These are phyloP conservation scores for Callimorpha dominula DNA, from an alignment of 2,888 invertebrate species.

Conservation along the genomic window DNA sequence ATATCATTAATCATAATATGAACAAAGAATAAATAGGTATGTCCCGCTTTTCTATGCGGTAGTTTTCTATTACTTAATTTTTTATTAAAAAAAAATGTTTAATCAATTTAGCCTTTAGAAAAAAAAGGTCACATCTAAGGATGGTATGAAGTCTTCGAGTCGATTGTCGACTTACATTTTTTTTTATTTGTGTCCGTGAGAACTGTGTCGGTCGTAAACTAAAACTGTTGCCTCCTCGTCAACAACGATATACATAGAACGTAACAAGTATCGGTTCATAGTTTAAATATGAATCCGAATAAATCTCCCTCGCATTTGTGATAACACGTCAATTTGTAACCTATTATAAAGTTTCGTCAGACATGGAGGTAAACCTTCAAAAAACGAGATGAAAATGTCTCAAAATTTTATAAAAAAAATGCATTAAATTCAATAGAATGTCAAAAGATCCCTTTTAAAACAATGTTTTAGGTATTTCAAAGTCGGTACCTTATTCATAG, in stretches of 20 bases:
- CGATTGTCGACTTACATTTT: no score
- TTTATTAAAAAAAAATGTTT: not conserved
- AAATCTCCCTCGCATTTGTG: slow-evolving; percentile 40
- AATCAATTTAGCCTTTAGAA: no score
- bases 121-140: no score
- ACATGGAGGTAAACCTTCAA: slow-evolving; percentile 26
- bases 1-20: no score
- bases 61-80: not conserved
- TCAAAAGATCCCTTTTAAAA: no score
- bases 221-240: slow-evolving; percentile 34
- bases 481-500: not conserved
- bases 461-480: not conserved
- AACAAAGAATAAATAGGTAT: no score
- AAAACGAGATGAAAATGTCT: not conserved
- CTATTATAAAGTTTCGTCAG: slow-evolving; percentile 27
- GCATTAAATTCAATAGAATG: not conserved
- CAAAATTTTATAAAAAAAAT: not conserved
- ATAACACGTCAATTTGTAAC: slow-evolving; percentile 30
- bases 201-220: not conserved
- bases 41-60: not conserved
- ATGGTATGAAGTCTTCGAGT: no score
- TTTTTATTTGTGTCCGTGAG: no score
- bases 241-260: slow-evolving; percentile 42
- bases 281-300: slow-evolving; percentile 27
- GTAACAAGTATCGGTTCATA: slow-evolving; percentile 29